Percentiles rank a stretch among this genome's conserved stretches.
Evolutionary conservation across 2,888 invertebrate species (phyloP).

Genomic region (Chironomus tentans): DNA sequence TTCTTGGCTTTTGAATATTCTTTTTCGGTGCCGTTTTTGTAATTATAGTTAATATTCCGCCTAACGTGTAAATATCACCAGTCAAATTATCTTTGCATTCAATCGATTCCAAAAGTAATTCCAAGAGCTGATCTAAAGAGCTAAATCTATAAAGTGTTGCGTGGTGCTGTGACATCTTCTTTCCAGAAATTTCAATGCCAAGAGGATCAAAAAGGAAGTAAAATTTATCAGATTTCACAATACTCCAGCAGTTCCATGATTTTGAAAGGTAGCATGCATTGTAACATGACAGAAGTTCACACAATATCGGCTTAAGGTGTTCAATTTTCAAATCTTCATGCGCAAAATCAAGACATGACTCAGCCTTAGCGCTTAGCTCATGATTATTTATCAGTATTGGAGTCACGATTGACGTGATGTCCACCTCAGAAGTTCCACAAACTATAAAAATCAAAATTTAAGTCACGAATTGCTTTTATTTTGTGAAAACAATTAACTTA

Average conservation of each 20-base stretch:
- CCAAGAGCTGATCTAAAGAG: neutral
- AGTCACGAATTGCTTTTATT: neutral
- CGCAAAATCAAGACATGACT: neutral
- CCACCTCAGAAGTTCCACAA: neutral
- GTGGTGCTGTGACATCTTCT: neutral
- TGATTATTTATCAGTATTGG: neutral
- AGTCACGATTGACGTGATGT: neutral
- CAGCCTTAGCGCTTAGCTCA: neutral
- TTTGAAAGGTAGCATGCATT: neutral
- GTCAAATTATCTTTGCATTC: neutral
- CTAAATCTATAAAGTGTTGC: conserved; percentile 11
- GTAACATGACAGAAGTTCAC: neutral
- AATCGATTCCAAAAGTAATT: neutral
- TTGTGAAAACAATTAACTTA: neutral
- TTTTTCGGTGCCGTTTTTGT: neutral
- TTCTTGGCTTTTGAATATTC: neutral
- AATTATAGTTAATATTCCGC: neutral
- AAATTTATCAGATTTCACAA: neutral
- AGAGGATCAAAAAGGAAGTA: conserved; percentile 15
- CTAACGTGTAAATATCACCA: neutral
- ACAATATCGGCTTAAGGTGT: neutral
- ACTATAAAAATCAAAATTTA: neutral
- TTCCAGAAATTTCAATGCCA: neutral
- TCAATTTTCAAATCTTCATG: neutral
- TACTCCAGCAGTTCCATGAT: neutral